Evolutionary conservation across 2,888 invertebrate genomes (phyloP), one percentile per base, ranked within the genome.

Genomic region (Carcina quercana): DNA sequence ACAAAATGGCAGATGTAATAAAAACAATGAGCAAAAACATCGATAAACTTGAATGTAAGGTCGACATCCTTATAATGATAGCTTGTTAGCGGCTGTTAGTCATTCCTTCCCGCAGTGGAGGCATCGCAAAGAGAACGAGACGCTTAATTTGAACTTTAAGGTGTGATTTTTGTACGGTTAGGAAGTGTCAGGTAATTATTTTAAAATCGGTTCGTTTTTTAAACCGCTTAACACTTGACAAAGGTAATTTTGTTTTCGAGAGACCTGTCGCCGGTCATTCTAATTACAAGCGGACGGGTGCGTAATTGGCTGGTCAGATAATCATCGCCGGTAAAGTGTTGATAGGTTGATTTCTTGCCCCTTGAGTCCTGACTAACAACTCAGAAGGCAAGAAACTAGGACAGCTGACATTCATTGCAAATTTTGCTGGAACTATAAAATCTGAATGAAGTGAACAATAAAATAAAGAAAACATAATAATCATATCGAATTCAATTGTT

Each of bases 61-160:
- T 66, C 60, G 57, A 69, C 76, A 68, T 73, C 72, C 76, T 74
- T 78, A 78, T 74, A 75, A 78, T 64, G 66, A 64, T 56, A 59
- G 54, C 82, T 82, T 80, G 82, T 82, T 82, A 82, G 72, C 67
- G 67, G 58, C 60, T 68, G 71, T 74, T 71, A 74, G 69, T 72
- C 70, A 70, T 70, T 70, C 65, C 58, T 42, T 48, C 44, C 54
- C 53, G 48, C 55, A 50, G 53, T 50, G 55, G 59, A 53, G 56
- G 51, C 49, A 43, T 47, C 35, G 54, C 53, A 59, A 65, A 61
- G 66, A 64, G 67, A 73, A 67, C 57, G 64, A 69, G 67, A 64
- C 66, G 65, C 65, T 73, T 69, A 73, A 78, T 73, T 75, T 62
- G 57, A 65, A 63, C 65, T 60, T 67, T 62, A 66, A 76, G 75